These are phyloP conservation scores for Stenchaetothrips biformis DNA, from an alignment of 2,888 invertebrate species.

Conservation along the genomic window DNA sequence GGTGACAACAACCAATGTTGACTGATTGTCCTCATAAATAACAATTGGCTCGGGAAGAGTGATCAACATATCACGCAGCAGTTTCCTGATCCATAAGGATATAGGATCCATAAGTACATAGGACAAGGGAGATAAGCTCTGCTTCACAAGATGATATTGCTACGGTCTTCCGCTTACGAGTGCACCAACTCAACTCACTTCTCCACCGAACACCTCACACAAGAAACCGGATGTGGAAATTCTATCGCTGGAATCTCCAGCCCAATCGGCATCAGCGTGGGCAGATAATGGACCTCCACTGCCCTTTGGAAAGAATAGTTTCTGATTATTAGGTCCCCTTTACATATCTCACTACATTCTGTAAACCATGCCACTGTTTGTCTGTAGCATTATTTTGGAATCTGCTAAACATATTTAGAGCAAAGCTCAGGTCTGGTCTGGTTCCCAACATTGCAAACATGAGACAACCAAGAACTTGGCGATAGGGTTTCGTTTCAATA, in stretches of 20 bases:
- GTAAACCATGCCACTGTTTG: slow-evolving; percentile 18
- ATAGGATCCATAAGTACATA: too few relatives aligned
- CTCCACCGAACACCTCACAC: not conserved
- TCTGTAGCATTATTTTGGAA: slow-evolving; percentile 15
- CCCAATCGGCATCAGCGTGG: slow-evolving; percentile 31
- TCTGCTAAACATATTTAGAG: slow-evolving; percentile 15
- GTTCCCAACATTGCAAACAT: slow-evolving; percentile 25
- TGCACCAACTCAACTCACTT: slow-evolving; percentile 26
- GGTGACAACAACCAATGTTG: too few relatives aligned
- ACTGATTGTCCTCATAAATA: too few relatives aligned
- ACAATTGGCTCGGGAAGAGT: too few relatives aligned
- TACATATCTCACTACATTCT: slow-evolving; percentile 29
- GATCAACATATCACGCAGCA: not conserved
- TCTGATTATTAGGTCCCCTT: slow-evolving; percentile 27
- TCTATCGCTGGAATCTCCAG: slow-evolving; percentile 24
- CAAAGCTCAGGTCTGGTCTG: slow-evolving; percentile 31
- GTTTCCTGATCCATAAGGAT: not conserved
- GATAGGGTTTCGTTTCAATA: not conserved
- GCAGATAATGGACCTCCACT: not conserved
- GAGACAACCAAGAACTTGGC: slow-evolving; percentile 22
- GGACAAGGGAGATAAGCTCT: not conserved
- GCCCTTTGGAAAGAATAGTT: not conserved
- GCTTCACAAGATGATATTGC: slow-evolving; percentile 28
- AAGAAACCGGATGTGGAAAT: slow-evolving; percentile 20
- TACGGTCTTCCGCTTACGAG: slow-evolving; percentile 26